These are phyloP conservation scores for Camponotus fellah DNA, from an alignment of 2,888 invertebrate species.

Conservation along the genomic window DNA sequence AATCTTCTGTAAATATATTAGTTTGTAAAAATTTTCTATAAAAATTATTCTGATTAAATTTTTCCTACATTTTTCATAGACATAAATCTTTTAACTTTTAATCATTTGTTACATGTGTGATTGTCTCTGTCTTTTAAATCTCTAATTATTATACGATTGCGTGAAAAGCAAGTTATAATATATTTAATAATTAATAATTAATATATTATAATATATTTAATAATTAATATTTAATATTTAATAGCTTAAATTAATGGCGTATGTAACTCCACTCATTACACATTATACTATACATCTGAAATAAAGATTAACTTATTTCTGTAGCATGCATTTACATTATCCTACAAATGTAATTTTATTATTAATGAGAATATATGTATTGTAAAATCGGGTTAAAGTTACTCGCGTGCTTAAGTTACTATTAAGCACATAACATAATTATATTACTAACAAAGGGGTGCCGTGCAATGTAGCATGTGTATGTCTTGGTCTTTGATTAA, in stretches of 20 bases:
- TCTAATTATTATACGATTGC: not conserved
- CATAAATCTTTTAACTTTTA: not conserved
- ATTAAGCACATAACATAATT: constrained; percentile 3
- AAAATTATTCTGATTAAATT: constrained; percentile 5
- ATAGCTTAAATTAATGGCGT: not conserved
- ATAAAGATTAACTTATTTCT: not conserved
- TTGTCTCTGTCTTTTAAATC: not conserved
- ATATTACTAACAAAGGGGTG: not conserved
- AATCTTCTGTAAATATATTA: not conserved
- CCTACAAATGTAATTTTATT: not conserved
- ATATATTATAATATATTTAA: no score
- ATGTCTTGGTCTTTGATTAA: constrained; percentile 19
- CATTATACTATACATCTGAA: not conserved
- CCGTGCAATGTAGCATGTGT: not conserved
- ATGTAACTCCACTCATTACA: not conserved
- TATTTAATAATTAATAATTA: no score
- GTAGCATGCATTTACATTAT: not conserved
- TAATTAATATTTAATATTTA: no score
- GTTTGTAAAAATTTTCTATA: not conserved
- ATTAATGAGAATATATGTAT: not conserved
- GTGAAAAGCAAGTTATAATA: not conserved
- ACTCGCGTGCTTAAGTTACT: not conserved
- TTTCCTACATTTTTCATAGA: not conserved
- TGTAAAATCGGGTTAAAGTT: not conserved
- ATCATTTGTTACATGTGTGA: not conserved